A percentile compares a stretch with the other conserved stretches of the same genome.
Evolutionary conservation across 2,888 invertebrate genomes (phyloP).

Genomic region (Schizaphis graminum): DNA sequence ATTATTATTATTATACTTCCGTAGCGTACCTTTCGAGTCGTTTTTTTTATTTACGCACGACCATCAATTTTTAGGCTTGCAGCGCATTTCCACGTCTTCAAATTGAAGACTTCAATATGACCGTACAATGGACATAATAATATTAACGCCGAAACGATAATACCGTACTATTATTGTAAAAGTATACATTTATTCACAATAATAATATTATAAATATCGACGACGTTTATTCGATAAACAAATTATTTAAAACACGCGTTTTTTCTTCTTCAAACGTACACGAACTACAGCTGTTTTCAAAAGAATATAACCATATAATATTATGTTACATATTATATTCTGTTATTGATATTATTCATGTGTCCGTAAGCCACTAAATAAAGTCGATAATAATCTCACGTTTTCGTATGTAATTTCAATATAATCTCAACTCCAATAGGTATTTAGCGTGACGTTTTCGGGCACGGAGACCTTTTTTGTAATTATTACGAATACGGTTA

Average conservation of each 20-base stretch:
- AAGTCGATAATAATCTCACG: background rate
- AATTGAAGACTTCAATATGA: no score
- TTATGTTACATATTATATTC: background rate
- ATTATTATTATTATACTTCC: background rate
- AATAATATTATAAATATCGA: background rate
- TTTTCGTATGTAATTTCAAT: background rate
- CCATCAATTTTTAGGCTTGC: background rate
- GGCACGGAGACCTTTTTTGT: background rate
- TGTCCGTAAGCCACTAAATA: background rate
- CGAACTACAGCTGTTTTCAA: background rate
- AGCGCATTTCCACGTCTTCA: background rate
- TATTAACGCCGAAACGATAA: background rate
- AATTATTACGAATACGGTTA: background rate
- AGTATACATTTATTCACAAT: background rate
- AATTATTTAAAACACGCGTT: background rate
- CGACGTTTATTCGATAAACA: background rate
- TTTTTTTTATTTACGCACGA: background rate
- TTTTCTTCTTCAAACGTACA: background rate
- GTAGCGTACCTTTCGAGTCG: background rate
- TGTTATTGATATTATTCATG: background rate
- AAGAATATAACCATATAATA: background rate
- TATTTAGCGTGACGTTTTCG: background rate
- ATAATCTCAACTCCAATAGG: background rate
- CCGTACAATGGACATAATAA: background rate
- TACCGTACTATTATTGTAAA: background rate